phyloP scores from a whole-genome alignment of 2,113 vertebrate genomes.

The Beaufortia kweichowensis region DNA sequence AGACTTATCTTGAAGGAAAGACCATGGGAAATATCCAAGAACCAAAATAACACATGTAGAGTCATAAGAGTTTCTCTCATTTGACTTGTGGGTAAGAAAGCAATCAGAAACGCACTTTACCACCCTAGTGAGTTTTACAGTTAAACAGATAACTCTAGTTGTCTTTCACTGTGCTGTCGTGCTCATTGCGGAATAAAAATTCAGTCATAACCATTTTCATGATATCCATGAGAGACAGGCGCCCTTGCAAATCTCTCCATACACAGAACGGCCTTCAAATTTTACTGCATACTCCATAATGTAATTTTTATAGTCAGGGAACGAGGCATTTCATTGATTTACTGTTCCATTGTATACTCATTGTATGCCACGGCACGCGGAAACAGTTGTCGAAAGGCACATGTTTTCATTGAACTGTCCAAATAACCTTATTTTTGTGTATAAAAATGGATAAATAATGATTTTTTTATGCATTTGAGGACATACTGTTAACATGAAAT shows the following conservation, averaged over 20 bases:
- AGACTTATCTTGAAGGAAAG: too few relatives aligned
- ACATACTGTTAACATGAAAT: conserved; percentile 2
- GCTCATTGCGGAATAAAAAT: conserved; percentile 49
- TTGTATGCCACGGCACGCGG: conserved; percentile 78
- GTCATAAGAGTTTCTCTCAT: too few relatives aligned
- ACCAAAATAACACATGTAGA: too few relatives aligned
- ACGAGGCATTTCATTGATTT: conserved; percentile 64
- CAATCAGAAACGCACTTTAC: too few relatives aligned
- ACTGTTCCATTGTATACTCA: conserved; percentile 74
- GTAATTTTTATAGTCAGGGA: conserved; percentile 44
- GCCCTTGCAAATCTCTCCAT: conserved; percentile 11
- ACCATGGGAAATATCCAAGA: too few relatives aligned
- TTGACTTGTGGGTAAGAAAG: too few relatives aligned
- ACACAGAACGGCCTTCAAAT: conserved; percentile 13
- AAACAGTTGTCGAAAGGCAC: conserved; percentile 33
- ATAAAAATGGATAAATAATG: conserved; percentile 3
- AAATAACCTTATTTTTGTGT: background rate
- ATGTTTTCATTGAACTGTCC: conserved; percentile 20
- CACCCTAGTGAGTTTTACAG: too few relatives aligned
- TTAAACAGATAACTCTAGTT: background rate
- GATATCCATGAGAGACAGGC: conserved; percentile 62
- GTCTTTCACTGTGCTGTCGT: conserved; percentile 71
- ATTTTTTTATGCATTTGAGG: background rate
- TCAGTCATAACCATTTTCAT: conserved; percentile 72
- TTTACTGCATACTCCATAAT: background rate